These are phyloP conservation scores for Dermatemys mawii DNA, from an alignment of 2,113 vertebrate species.

Conservation along the genomic window DNA sequence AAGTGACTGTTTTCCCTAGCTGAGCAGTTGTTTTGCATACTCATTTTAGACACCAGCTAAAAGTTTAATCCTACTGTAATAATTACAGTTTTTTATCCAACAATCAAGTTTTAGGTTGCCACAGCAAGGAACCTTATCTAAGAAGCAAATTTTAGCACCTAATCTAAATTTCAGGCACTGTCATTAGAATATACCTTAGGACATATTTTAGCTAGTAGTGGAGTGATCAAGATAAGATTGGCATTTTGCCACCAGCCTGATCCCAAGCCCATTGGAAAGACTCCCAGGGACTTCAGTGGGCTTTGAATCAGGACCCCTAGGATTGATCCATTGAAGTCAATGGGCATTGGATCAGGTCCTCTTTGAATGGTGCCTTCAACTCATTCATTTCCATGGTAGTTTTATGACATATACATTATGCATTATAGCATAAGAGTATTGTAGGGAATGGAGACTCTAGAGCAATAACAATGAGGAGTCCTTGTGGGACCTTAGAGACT, in stretches of 20 bases:
- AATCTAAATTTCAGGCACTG: background rate
- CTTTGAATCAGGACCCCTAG: background rate
- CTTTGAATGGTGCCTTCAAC: background rate
- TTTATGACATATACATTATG: background rate
- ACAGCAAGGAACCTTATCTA: constrained; percentile 40
- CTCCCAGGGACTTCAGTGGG: background rate
- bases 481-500: too few species aligned
- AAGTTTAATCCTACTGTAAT: background rate
- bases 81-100: background rate
- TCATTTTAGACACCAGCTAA: background rate
- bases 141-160: background rate
- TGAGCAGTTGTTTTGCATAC: background rate
- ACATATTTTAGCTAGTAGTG: background rate
- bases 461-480: background rate
- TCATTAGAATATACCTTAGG: background rate
- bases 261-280: background rate
- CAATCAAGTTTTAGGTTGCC: background rate
- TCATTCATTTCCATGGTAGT: background rate
- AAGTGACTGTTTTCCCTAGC: background rate
- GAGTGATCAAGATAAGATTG: background rate
- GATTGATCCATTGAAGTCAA: background rate
- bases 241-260: background rate
- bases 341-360: background rate
- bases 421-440: background rate
- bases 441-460: background rate